Evolutionary conservation across 2,113 vertebrate genomes (phyloP), one percentile per base, ranked within the genome.

Genomic region (Mus musculus): DNA sequence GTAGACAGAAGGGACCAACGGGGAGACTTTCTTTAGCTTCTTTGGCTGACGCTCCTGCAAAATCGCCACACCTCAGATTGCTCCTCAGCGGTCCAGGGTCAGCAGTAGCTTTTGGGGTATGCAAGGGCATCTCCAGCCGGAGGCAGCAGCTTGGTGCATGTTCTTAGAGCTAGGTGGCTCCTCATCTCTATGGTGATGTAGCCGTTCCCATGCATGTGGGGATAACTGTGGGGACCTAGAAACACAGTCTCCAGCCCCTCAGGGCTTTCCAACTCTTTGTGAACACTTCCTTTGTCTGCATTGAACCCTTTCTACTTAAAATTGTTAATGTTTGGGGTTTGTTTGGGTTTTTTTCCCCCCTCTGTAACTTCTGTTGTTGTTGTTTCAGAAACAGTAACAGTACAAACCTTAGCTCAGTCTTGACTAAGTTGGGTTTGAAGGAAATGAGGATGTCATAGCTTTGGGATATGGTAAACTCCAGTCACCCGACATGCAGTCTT

Each of bases 261-360:
- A 10, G 82, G 80, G 67, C 59, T 93, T 94, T 49, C 73, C 69
- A 93, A 0, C 61, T 56, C 52, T 85, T 16, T 89, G 28, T 49
- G 49, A 89, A 30, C 65, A 36, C 49, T 65, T 65, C 67, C 36
- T 56, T 88, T 71, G 52, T 19, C 36, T 75, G 6, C 46, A 56
- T n/a, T 52, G 63, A 81, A 69, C 90, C 39, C 7, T 90, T 82
- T 61, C 69, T 85, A 71, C 75, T 93, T 95, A 76, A 91, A 96
- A 94, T 67, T 81, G 63, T 20, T 87, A 71, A 39, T 59, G 36
- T 81, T 75, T 28, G 5, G 81, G n/a, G 56, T 39, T 19, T 76
- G 20, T 75, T 75, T 24, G 19, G 1, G 8, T 42, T 39, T 20
- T 16, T 67, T 88, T 92, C 22, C 61, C 91, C 54, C 69, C 63